Conservation (phyloP, 2,113 vertebrate genomes). For the Barbus barbus region DNA sequence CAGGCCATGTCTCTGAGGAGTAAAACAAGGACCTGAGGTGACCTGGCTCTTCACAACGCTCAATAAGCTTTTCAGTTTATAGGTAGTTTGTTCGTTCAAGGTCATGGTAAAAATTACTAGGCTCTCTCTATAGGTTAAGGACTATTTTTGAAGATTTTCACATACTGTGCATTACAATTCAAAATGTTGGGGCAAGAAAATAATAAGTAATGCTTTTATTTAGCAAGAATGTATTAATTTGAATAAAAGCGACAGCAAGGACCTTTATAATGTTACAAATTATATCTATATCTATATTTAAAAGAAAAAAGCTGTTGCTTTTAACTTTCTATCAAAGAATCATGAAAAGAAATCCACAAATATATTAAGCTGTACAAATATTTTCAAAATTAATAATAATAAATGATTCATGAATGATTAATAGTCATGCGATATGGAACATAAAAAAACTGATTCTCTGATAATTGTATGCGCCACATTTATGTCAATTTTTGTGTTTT, state of each 20-base stretch:
- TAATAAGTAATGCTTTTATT: too few relatives aligned
- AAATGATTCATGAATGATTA: too few relatives aligned
- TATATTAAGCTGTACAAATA: not conserved
- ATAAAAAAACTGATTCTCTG: too few relatives aligned
- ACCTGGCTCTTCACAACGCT: conserved; percentile 21
- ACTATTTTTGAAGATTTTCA: too few relatives aligned
- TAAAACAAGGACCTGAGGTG: conserved; percentile 32
- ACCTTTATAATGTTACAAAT: not conserved
- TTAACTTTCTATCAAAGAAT: not conserved
- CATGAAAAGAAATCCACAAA: not conserved
- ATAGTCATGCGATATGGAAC: too few relatives aligned
- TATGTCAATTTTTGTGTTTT: too few relatives aligned
- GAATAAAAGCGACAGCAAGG: not conserved
- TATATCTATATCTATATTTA: not conserved
- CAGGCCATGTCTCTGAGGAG: conserved; percentile 33
- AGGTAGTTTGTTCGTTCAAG: conserved; percentile 29
- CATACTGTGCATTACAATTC: too few relatives aligned
- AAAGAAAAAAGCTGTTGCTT: too few relatives aligned
- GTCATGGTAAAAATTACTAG: conserved; percentile 32
- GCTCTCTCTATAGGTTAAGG: not conserved
- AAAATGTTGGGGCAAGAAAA: too few relatives aligned
- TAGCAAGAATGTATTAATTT: not conserved
- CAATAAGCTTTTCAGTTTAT: conserved; percentile 38
- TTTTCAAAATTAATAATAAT: not conserved
- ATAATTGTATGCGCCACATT: too few relatives aligned